Evolutionary conservation across 2,113 vertebrate genomes (phyloP).

Genomic region (Halichoerus grypus): DNA sequence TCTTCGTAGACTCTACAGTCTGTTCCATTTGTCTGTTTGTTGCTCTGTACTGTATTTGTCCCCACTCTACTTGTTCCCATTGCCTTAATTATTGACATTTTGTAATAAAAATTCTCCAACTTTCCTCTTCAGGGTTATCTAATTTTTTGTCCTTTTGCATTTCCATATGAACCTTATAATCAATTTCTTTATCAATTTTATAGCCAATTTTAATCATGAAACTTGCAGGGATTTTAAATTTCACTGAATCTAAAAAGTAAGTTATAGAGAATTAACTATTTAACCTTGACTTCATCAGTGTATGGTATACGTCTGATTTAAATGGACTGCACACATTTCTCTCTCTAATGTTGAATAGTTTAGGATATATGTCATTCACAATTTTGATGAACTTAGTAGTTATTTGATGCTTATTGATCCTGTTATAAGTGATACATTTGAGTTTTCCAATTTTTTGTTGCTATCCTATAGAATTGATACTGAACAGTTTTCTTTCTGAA

Average conservation of each 20-base stretch:
- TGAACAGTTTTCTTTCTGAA: neutral
- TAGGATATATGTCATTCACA: neutral
- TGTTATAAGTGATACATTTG: neutral
- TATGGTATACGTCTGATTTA: neutral
- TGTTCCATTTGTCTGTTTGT: neutral
- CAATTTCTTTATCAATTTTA: neutral
- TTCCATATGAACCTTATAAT: neutral
- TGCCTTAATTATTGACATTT: neutral
- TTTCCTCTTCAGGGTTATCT: neutral
- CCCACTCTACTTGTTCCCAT: neutral
- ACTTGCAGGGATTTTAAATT: neutral
- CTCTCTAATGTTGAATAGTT: neutral
- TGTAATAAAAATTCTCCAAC: neutral
- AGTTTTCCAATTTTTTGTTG: neutral
- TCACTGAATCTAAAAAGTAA: neutral
- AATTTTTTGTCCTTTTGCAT: neutral
- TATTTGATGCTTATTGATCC: neutral
- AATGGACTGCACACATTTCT: neutral
- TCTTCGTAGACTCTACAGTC: neutral
- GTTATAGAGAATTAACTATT: neutral
- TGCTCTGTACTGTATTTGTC: neutral
- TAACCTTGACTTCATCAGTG: neutral
- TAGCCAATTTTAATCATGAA: neutral
- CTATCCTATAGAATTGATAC: neutral
- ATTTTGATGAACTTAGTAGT: neutral